Conservation (phyloP, 2,113 vertebrate species). For the Sciurus niger region DNA sequence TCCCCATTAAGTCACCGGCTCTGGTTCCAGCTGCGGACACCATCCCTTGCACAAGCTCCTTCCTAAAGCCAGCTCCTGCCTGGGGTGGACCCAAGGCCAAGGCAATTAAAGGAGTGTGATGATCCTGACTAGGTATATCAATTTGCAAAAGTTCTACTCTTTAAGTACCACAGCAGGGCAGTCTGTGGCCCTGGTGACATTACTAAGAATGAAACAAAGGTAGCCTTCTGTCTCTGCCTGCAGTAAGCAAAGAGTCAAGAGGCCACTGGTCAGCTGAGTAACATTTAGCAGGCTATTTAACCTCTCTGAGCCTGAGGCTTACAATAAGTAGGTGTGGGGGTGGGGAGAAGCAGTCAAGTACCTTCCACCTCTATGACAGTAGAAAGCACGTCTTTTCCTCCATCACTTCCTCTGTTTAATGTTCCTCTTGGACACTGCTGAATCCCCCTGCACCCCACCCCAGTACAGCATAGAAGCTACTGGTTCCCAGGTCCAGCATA, state of each 20-base stretch:
- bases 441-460: neutral
- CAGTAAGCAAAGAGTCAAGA: neutral
- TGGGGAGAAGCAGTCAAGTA: neutral
- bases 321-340: neutral
- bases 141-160: neutral
- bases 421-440: neutral
- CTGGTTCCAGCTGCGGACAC: neutral
- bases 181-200: neutral
- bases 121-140: neutral
- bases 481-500: neutral
- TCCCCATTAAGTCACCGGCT: constrained; percentile 46
- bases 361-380: neutral
- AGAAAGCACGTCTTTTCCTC: neutral
- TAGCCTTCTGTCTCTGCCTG: neutral
- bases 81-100: neutral
- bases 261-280: neutral
- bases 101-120: neutral
- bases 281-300: neutral
- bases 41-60: neutral
- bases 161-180: neutral
- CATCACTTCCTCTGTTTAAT: neutral
- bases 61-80: neutral
- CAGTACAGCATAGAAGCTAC: neutral
- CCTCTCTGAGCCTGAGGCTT: neutral
- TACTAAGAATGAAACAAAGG: neutral